phyloP scores from a whole-genome alignment of 2,113 vertebrate genomes.

The Sakesphorus luctuosus region DNA sequence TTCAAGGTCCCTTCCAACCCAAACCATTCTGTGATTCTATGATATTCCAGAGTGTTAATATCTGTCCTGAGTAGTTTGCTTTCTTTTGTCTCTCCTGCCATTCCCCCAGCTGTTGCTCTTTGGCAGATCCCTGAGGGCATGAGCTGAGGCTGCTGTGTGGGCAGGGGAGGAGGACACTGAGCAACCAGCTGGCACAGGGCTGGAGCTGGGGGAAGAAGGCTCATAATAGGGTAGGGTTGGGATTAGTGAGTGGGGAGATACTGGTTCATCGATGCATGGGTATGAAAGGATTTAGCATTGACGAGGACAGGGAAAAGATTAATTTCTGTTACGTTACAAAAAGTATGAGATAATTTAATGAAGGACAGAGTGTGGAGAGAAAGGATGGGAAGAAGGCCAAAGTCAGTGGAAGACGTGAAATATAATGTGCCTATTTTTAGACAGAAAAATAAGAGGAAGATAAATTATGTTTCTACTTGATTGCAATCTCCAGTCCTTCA shows the following conservation, averaged over 20 bases:
- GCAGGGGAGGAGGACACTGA: background rate
- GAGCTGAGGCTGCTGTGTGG: background rate
- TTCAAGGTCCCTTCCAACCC: background rate
- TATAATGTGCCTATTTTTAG: conserved; percentile 14
- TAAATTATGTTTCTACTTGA: background rate
- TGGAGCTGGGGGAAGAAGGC: too few species aligned
- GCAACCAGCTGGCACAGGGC: background rate
- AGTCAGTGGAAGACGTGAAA: background rate
- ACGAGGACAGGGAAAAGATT: background rate
- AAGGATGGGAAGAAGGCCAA: background rate
- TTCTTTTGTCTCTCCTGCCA: background rate
- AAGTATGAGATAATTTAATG: conserved; percentile 32
- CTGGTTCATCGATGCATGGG: rapidly evolving
- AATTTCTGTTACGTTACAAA: background rate
- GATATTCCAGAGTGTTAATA: background rate
- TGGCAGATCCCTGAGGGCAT: rapidly evolving
- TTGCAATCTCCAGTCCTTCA: conserved; percentile 15
- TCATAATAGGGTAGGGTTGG: background rate
- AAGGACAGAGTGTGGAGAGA: background rate
- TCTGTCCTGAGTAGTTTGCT: background rate
- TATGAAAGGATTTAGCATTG: background rate
- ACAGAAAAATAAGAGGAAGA: conserved; percentile 7
- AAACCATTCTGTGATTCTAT: background rate
- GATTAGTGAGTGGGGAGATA: background rate
- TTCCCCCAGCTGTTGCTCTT: rapidly evolving